phyloP scores from a whole-genome alignment of 2,797 vertebrate genomes.

The Gallirallus australis region DNA sequence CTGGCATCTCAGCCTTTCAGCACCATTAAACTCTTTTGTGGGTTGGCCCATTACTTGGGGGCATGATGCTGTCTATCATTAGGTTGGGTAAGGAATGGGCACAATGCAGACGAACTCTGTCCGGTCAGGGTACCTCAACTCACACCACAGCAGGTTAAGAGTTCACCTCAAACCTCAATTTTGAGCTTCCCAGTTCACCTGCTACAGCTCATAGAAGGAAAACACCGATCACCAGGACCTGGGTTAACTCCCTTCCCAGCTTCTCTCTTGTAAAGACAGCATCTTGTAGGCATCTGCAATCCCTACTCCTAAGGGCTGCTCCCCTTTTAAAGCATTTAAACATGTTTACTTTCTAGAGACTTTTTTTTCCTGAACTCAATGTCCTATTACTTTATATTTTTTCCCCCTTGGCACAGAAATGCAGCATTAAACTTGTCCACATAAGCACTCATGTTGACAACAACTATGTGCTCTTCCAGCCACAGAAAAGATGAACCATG shows the following conservation, averaged over 20 bases:
- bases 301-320: background rate
- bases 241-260: background rate
- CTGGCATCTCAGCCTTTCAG: background rate
- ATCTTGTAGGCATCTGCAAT: background rate
- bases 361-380: background rate
- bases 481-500: background rate
- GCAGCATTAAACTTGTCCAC: background rate
- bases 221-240: rapidly evolving
- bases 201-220: rapidly evolving
- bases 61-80: background rate
- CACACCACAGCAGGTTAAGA: rapidly evolving
- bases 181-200: background rate
- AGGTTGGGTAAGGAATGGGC: background rate
- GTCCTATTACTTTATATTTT: background rate
- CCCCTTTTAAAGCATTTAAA: background rate
- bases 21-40: background rate
- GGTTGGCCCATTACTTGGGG: background rate
- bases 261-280: background rate
- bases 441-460: background rate
- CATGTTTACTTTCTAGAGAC: background rate
- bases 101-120: rapidly evolving
- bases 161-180: background rate
- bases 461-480: background rate
- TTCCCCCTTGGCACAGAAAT: background rate
- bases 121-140: background rate